phyloP scores from a whole-genome alignment of 2,888 invertebrate genomes.

The Athetis lepigone region DNA sequence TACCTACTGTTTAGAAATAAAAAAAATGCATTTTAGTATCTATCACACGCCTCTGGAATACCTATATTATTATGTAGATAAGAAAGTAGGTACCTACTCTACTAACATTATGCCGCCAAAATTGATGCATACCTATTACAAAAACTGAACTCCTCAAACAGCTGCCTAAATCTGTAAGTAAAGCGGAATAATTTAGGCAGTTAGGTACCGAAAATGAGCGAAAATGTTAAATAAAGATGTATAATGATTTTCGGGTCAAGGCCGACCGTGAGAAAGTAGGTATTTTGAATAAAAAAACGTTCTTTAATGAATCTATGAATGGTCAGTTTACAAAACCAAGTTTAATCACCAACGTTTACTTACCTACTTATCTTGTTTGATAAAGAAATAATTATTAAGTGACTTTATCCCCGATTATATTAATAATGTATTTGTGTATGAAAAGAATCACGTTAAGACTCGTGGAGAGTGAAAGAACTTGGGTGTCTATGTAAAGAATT shows the following conservation, averaged over 20 bases:
- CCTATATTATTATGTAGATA: too few species aligned
- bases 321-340: background rate
- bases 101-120: conserved; percentile 12
- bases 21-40: too few species aligned
- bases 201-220: conserved; percentile 15
- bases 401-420: too few species aligned
- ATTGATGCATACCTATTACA: conserved; percentile 48
- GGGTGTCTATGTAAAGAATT: too few species aligned
- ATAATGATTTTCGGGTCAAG: conserved; percentile 47
- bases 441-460: too few species aligned
- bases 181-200: conserved; percentile 15
- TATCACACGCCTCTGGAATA: too few species aligned
- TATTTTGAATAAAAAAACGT: background rate
- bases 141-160: conserved; percentile 15
- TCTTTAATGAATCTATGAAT: background rate
- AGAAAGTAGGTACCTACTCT: background rate
- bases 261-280: conserved; percentile 25
- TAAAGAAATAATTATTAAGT: too few species aligned
- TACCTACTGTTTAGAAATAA: too few species aligned
- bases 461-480: too few species aligned
- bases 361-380: background rate
- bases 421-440: too few species aligned
- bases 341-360: background rate
- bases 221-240: conserved; percentile 39
- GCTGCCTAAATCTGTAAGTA: background rate